These are phyloP conservation scores for Mobula birostris DNA, from an alignment of 2,113 vertebrate genomes.

Conservation along the genomic window DNA sequence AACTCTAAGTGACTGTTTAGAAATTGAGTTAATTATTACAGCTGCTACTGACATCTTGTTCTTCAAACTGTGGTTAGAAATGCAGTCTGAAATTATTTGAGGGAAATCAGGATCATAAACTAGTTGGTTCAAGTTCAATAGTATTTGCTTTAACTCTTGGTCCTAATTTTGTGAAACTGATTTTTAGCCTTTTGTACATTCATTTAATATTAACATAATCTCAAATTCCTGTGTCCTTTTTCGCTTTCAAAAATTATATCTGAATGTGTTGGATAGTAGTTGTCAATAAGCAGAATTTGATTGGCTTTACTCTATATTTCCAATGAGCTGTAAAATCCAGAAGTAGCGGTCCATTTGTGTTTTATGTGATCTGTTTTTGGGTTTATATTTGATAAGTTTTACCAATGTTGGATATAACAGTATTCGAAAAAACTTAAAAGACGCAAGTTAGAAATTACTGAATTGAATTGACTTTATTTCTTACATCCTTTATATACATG, in stretches of 20 bases:
- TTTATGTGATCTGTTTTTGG: not conserved
- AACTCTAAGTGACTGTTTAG: not conserved
- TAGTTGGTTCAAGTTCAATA: not conserved
- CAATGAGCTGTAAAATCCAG: not conserved
- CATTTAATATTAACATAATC: not conserved
- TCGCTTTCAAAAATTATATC: not conserved
- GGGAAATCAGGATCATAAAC: not conserved
- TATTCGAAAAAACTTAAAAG: not conserved
- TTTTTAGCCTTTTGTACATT: not conserved
- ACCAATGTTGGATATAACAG: not conserved
- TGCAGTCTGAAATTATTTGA: not conserved
- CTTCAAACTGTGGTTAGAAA: not conserved
- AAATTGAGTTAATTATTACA: not conserved
- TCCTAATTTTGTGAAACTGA: too few species aligned
- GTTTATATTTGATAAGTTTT: not conserved
- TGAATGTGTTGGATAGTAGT: not conserved
- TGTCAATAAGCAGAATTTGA: not conserved
- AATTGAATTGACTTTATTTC: too few species aligned
- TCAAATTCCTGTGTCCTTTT: not conserved
- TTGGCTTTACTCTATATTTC: not conserved
- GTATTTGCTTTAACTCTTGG: not conserved
- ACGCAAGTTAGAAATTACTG: not conserved
- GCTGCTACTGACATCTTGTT: not conserved
- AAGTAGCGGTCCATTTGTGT: not conserved
- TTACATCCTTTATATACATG: too few species aligned